These are phyloP conservation scores for Patiria miniata DNA, from an alignment of 35 echinoderm and acorn worm species.

Conservation along the genomic window DNA sequence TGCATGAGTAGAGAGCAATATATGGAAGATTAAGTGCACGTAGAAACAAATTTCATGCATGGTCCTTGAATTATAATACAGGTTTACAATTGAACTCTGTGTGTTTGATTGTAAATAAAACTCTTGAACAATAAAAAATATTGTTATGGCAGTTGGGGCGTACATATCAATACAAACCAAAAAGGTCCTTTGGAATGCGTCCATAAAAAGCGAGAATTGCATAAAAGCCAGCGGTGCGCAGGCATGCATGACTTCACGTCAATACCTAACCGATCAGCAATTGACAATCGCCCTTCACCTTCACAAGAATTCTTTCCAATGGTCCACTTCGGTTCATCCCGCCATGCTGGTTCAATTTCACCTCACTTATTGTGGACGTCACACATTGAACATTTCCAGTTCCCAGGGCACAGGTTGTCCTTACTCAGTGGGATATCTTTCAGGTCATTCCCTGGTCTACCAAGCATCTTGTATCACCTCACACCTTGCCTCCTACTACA, in stretches of 20 bases:
- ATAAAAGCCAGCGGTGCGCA: too few relatives aligned
- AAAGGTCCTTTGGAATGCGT: too few relatives aligned
- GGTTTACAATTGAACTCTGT: too few relatives aligned
- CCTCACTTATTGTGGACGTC: not conserved
- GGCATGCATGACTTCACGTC: not conserved
- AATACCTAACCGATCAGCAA: not conserved
- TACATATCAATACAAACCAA: too few relatives aligned
- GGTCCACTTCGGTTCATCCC: not conserved
- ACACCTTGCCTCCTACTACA: not conserved
- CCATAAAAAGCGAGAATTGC: too few relatives aligned
- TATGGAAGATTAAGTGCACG: too few relatives aligned
- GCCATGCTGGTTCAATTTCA: not conserved
- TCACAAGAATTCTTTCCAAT: not conserved
- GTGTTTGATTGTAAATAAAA: too few relatives aligned
- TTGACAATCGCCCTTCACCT: not conserved
- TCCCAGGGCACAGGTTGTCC: slow-evolving; percentile 10
- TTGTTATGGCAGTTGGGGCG: too few relatives aligned
- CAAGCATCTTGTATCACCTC: not conserved
- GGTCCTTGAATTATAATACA: too few relatives aligned
- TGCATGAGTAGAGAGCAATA: too few relatives aligned
- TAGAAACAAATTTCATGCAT: too few relatives aligned
- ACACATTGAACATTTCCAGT: not conserved
- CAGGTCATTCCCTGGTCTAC: not conserved
- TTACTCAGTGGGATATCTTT: not conserved
- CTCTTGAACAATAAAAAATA: too few relatives aligned